Percentiles rank a stretch among this genome's conserved stretches.
Evolutionary conservation across 2,888 invertebrate genomes (phyloP).

Genomic region (Ferrisia virgata): DNA sequence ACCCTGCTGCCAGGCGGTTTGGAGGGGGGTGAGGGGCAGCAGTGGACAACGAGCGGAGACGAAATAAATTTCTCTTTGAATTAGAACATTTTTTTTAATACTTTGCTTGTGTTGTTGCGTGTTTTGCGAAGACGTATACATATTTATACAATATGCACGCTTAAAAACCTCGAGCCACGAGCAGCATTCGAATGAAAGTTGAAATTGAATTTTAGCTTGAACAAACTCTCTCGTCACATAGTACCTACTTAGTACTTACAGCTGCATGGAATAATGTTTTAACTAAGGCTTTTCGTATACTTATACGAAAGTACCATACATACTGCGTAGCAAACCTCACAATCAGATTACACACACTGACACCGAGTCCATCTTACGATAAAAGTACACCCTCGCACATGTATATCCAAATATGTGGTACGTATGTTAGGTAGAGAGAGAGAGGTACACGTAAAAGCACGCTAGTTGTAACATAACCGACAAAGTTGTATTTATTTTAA

Average conservation of each 20-base stretch:
- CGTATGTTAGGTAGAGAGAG: neutral
- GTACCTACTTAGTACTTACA: too few relatives aligned
- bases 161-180: neutral
- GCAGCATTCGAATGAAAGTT: neutral
- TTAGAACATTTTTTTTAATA: conserved; percentile 2
- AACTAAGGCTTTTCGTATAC: neutral
- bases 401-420: neutral
- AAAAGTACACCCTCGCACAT: neutral
- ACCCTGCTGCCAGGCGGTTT: neutral
- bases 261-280: neutral
- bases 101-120: neutral
- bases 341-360: neutral
- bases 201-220: neutral
- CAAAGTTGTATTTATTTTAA: neutral
- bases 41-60: neutral
- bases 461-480: neutral
- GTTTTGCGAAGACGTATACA: too few relatives aligned
- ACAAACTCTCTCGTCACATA: too few relatives aligned
- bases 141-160: neutral
- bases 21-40: too few relatives aligned
- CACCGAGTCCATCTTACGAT: neutral
- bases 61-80: neutral
- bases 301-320: neutral
- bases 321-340: neutral
- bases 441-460: neutral